Conservation (phyloP, 2,797 vertebrate species). For the Characodon lateralis region DNA sequence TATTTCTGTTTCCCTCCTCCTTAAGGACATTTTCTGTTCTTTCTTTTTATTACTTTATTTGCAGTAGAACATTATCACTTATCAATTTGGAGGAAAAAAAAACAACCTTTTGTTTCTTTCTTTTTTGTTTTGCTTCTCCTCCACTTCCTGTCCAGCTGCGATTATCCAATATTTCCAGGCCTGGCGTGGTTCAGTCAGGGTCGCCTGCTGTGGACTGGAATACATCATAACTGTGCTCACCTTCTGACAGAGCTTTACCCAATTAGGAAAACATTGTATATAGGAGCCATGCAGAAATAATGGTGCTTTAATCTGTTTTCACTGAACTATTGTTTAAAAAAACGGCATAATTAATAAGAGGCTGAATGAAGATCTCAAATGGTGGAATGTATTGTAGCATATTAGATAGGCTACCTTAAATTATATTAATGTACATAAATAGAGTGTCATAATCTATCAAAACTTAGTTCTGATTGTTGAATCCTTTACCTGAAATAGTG, state of each 20-base stretch:
- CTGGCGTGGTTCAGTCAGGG: conserved; percentile 65
- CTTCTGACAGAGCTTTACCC: conserved; percentile 51
- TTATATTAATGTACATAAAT: not conserved
- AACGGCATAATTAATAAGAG: not conserved
- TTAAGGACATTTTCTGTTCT: conserved; percentile 54
- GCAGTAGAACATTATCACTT: conserved; percentile 47
- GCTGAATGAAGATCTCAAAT: not conserved
- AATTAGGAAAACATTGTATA: conserved; percentile 59
- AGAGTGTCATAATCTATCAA: not conserved
- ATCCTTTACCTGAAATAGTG: not conserved
- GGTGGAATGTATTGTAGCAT: not conserved
- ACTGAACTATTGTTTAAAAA: conserved; percentile 33
- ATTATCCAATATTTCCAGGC: conserved; percentile 60
- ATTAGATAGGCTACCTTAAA: not conserved
- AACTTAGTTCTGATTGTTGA: not conserved
- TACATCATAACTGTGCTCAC: conserved; percentile 59
- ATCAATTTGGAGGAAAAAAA: not conserved
- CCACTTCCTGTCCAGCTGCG: conserved; percentile 67
- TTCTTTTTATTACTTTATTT: conserved; percentile 60
- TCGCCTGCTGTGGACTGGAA: conserved; percentile 62
- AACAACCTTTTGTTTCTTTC: conserved; percentile 30
- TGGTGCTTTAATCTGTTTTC: conserved; percentile 65
- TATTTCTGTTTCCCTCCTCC: conserved; percentile 36
- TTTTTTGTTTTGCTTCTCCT: conserved; percentile 17
- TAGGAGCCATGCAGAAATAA: conserved; percentile 48